Percentiles rank a stretch among this genome's conserved stretches.
phyloP scores from a whole-genome alignment of 2,113 vertebrate genomes.

The Melanerpes formicivorus region DNA sequence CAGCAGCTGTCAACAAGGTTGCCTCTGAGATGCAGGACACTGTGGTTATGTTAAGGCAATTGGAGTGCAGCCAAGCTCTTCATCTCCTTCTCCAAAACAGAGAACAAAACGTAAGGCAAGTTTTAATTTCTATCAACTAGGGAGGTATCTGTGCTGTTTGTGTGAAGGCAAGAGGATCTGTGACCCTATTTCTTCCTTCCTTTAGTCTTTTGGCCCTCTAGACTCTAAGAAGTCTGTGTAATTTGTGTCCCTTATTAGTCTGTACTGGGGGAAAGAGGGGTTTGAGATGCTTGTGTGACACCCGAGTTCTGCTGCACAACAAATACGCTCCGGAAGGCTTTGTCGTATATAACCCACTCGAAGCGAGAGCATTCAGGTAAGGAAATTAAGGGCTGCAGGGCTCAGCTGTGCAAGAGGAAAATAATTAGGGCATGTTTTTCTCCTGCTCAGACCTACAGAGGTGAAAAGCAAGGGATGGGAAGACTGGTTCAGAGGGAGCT shows the following conservation, averaged over 20 bases:
- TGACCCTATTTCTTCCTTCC: background rate
- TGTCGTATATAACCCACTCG: background rate
- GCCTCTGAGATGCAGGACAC: background rate
- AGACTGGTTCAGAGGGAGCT: conserved; percentile 24
- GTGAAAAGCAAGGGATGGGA: conserved; percentile 43
- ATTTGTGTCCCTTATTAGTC: conserved; percentile 22
- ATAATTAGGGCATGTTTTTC: conserved; percentile 59
- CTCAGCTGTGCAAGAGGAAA: conserved; percentile 56
- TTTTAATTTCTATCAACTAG: background rate
- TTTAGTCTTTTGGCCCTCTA: background rate
- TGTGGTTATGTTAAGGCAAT: background rate
- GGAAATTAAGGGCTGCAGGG: conserved; percentile 53
- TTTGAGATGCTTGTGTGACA: conserved; percentile 21
- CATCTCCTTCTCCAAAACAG: background rate
- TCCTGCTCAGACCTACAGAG: conserved; percentile 52
- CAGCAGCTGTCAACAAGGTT: background rate
- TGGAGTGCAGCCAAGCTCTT: background rate
- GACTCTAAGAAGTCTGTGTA: background rate
- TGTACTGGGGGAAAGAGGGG: background rate
- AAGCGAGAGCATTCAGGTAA: conserved; percentile 46
- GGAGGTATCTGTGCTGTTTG: background rate
- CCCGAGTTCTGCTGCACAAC: background rate
- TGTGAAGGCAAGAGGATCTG: background rate
- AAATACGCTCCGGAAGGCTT: background rate
- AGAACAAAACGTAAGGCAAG: background rate